These are phyloP conservation scores for Encarsia formosa DNA, from an alignment of 2,888 invertebrate species.

Conservation along the genomic window DNA sequence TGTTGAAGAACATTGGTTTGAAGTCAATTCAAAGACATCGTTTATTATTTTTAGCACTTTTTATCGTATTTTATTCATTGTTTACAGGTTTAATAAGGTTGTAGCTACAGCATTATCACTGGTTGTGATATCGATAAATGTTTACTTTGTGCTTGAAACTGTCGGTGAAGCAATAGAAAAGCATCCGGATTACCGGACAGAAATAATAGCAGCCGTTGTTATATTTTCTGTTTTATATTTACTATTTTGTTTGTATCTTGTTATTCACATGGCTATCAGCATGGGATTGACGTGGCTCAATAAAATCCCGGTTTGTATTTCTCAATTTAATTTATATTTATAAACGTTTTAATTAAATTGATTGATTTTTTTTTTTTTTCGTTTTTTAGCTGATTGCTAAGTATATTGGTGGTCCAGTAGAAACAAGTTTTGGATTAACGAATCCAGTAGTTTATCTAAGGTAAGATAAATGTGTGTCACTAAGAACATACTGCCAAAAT, in stretches of 20 bases:
- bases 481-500: conserved; percentile 16
- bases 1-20: not conserved
- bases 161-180: conserved; percentile 53
- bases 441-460: conserved; percentile 60
- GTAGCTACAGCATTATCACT: conserved; percentile 64
- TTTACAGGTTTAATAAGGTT: conserved; percentile 65
- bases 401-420: conserved; percentile 56
- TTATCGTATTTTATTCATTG: conserved; percentile 25
- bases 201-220: conserved; percentile 49
- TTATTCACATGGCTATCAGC: conserved; percentile 66
- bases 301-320: conserved; percentile 52
- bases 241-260: conserved; percentile 69
- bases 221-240: conserved; percentile 66
- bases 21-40: not conserved
- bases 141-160: conserved; percentile 69
- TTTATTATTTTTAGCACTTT: not conserved
- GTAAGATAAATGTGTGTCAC: conserved; percentile 46
- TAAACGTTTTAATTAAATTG: conserved; percentile 1
- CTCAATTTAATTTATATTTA: not conserved
- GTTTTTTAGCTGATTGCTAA: conserved; percentile 54
- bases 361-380: conserved; percentile 19
- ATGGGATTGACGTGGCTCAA: conserved; percentile 60
- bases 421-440: conserved; percentile 54
- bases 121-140: conserved; percentile 73
- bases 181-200: conserved; percentile 48